Conservation (phyloP, 2,888 invertebrate species). For the Pinctada fucata region DNA sequence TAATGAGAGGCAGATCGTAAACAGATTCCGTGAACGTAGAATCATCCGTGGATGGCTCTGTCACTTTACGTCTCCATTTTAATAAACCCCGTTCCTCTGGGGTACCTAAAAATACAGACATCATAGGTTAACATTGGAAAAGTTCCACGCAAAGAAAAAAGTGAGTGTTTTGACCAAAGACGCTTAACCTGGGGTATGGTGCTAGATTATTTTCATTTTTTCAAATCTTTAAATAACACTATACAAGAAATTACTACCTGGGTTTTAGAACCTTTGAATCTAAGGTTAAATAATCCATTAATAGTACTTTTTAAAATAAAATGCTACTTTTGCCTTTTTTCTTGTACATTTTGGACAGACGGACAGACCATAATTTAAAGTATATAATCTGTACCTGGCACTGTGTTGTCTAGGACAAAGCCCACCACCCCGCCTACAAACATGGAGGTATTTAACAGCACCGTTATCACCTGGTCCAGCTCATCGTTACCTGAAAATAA, state of each 20-base stretch:
- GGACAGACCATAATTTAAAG: too few species aligned
- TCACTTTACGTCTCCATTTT: slow-evolving; percentile 31
- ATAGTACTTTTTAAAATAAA: too few species aligned
- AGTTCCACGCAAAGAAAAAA: neutral
- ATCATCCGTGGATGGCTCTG: neutral
- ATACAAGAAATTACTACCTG: too few species aligned
- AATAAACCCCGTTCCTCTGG: slow-evolving; percentile 36
- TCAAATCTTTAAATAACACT: too few species aligned
- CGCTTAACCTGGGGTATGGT: too few species aligned
- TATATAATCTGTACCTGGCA: slow-evolving; percentile 51
- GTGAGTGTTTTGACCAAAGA: neutral
- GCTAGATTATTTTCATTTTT: too few species aligned
- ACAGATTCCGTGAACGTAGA: neutral
- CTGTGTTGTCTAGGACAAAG: slow-evolving; percentile 75
- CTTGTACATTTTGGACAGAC: too few species aligned
- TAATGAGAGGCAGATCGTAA: slow-evolving; percentile 36
- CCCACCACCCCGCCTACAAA: slow-evolving; percentile 76
- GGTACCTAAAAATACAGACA: slow-evolving; percentile 19
- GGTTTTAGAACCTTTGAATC: too few species aligned
- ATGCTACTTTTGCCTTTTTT: too few species aligned
- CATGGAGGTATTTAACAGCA: slow-evolving; percentile 65
- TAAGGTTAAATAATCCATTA: too few species aligned
- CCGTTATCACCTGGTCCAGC: slow-evolving; percentile 46
- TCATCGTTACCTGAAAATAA: slow-evolving; percentile 41
- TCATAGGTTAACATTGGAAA: neutral